Evolutionary conservation across 2,113 vertebrate species (phyloP).

Genomic region (Periophthalmodon schlosseri): DNA sequence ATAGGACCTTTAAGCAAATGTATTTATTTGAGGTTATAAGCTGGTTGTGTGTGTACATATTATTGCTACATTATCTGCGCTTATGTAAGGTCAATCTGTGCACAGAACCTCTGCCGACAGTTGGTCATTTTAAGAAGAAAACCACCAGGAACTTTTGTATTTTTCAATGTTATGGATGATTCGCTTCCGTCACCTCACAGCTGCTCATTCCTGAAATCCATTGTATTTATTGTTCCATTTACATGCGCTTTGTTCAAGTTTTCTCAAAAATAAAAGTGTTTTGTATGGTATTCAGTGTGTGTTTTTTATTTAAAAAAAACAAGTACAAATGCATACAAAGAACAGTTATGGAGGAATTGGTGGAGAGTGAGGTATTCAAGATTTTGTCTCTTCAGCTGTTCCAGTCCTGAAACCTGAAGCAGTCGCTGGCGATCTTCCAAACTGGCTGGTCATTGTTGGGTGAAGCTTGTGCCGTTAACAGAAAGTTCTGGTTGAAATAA

Average conservation of each 20-base stretch:
- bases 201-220: slow-evolving; percentile 40
- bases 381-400: slow-evolving; percentile 74
- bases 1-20: slow-evolving; percentile 15
- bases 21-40: slow-evolving; percentile 47
- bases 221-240: slow-evolving; percentile 64
- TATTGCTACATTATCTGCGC: slow-evolving; percentile 19
- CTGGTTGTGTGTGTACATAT: slow-evolving; percentile 33
- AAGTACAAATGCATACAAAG: not conserved
- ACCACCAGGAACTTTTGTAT: slow-evolving; percentile 19
- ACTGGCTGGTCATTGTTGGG: slow-evolving; percentile 87
- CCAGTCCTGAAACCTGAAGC: slow-evolving; percentile 97
- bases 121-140: slow-evolving; percentile 19
- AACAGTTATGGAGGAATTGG: not conserved
- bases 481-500: slow-evolving; percentile 96
- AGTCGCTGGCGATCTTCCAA: slow-evolving; percentile 98
- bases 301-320: slow-evolving; percentile 40
- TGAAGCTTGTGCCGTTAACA: slow-evolving; percentile 89
- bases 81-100: slow-evolving; percentile 34
- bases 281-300: slow-evolving; percentile 39
- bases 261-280: slow-evolving; percentile 66
- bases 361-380: too few relatives aligned
- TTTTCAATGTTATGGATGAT: slow-evolving; percentile 39
- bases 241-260: slow-evolving; percentile 54
- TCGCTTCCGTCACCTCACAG: slow-evolving; percentile 36
- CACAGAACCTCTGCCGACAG: slow-evolving; percentile 46